Evolutionary conservation across 2,888 invertebrate species (phyloP), one percentile per base, ranked within the genome.

Genomic region (Sisyra nigra): DNA sequence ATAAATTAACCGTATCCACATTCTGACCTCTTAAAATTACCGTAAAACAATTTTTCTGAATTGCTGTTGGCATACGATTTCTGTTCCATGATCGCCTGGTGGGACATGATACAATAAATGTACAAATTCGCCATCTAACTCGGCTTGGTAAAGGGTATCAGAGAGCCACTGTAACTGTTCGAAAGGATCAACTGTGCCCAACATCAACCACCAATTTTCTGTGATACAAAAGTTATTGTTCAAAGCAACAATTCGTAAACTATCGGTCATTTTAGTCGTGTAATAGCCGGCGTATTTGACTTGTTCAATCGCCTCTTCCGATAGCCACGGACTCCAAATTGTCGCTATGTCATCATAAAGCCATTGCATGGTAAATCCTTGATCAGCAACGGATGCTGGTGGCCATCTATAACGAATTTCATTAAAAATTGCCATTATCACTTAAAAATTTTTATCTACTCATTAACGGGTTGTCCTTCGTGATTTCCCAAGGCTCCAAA

Each of bases 131-230:
- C 72, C 69, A 2, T 71, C 71, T 32, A 62, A 56, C 58, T 93
- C 93, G 0, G 92, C 83, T 46, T 72, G 62, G 40, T 72, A 63
- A 3, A 94, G 63, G 42, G 80, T 78, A 7, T 74, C 61, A 2
- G 81, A 73, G 29, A 94, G 60, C 92, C 92, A 94, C 42, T 77
- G 71, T 43, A 94, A 64, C 57, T 91, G 84, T 3, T 66, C 74
- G 48, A 76, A 74, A 1, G 83, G 77, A 54, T 87, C 84, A n/a
- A 63, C 57, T 2, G 80, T 78, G 49, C 84, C 51, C 40, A 54
- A 56, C 4, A 55, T 42, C 17, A 60, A 47, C 60, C 60, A 60
- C 78, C 76, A 83, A 57, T 87, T 87, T 48, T 62, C 66, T 48
- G 60, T 71, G 54, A 80, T 82, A 51, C 84, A 84, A 45, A 83